Base-by-base conservation (phyloP, 2,113 vertebrate genomes). In the Oxyura jamaicensis region DNA sequence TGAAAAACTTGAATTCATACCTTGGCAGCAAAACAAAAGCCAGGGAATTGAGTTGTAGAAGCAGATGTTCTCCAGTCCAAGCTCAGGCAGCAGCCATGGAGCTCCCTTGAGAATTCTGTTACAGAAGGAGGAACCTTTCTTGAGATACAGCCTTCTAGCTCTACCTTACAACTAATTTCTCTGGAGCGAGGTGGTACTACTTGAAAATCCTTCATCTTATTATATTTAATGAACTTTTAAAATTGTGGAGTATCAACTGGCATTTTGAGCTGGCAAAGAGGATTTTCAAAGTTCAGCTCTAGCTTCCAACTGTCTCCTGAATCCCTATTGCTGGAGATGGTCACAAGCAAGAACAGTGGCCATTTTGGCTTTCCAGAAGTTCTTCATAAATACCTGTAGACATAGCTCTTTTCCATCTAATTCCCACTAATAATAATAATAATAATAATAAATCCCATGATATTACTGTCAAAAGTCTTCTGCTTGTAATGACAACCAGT, bases 381-480 rank as follows among this genome's bases (percentile, higher is more conserved):
- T n/a, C 8, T 46, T 76, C 39, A 13, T 46, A 65, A 60, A 50
- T 14, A 60, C 17, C 11, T 21, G 6, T 23, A 73, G 33, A 25
- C 1, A 1, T 2, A 6, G 0, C 5, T 46, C 6, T 76, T 79
- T 62, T 46, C 55, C 11, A 66, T 58, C 44, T 6, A 88, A 0
- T 29, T 69, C 33, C 35, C 26, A 33, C 11, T 39, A 33, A 83
- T 76, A 46, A 46, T 18, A 19, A 19, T 17, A 46, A 44, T 8
- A 44, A 44, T 11, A 44, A 44, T 17, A 44, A 48, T 11, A 72
- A 10, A 3, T 3, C 14, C 8, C 19, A 4, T 1, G 44, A 5
- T 13, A 12, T 2, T 46, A 2, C 13, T 39, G 9, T 26, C 48
- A 68, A 31, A 59, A 52, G 3, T 11, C 28, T 22, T 35, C 36